Conservation (phyloP, 2,797 vertebrate genomes). For the Iguana delicatissima region DNA sequence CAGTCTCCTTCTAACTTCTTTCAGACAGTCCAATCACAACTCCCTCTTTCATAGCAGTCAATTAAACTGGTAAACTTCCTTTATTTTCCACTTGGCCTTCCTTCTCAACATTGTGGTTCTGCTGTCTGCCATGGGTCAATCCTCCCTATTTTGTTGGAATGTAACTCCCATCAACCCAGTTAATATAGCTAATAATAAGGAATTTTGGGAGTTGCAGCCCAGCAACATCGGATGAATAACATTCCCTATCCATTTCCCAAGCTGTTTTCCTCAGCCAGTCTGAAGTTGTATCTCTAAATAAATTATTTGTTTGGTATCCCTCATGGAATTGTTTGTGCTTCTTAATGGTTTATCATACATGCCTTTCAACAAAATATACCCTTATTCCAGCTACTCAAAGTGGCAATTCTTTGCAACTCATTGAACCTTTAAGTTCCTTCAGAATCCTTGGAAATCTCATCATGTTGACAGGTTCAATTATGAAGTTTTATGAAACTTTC, state of each 20-base stretch:
- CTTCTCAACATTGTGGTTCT: too few species aligned
- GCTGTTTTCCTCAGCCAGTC: too few species aligned
- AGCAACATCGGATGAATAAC: not conserved
- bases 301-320: not conserved
- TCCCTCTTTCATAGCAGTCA: too few species aligned
- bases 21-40: too few species aligned
- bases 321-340: not conserved
- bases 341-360: not conserved
- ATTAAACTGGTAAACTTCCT: too few species aligned
- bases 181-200: too few species aligned
- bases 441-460: slow-evolving; percentile 36
- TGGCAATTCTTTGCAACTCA: not conserved
- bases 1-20: too few species aligned
- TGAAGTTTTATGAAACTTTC: slow-evolving; percentile 29
- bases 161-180: not conserved
- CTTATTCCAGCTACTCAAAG: not conserved
- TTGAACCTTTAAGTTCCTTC: not conserved
- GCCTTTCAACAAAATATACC: not conserved
- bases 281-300: not conserved
- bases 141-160: not conserved
- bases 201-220: not conserved
- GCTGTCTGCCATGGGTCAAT: not conserved
- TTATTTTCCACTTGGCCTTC: too few species aligned
- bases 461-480: slow-evolving; percentile 29
- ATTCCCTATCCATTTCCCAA: not conserved